Evolutionary conservation across 2,797 vertebrate genomes (phyloP).

Genomic region (Chromis chromis): DNA sequence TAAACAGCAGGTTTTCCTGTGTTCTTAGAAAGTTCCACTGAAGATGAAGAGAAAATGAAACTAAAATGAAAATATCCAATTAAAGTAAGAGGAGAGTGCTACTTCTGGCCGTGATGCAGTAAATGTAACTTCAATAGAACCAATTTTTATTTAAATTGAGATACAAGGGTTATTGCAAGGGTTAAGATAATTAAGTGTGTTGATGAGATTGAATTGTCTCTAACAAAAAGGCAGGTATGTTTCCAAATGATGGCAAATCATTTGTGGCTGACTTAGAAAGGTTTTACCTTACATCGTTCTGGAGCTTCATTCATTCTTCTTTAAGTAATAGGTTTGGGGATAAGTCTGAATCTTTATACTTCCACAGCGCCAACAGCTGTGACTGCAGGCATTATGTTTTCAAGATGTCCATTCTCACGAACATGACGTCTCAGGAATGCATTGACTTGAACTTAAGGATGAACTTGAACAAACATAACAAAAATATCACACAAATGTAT

Average conservation of each 20-base stretch:
- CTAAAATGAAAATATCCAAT: background rate
- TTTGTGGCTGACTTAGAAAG: background rate
- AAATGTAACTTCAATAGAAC: background rate
- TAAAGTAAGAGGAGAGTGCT: background rate
- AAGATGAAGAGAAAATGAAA: background rate
- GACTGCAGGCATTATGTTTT: too few relatives aligned
- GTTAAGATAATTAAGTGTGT: background rate
- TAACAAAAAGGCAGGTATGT: background rate
- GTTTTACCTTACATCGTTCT: background rate
- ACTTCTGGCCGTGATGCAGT: too few relatives aligned
- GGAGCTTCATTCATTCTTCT: background rate
- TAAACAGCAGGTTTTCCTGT: conserved; percentile 20
- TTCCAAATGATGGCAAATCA: background rate
- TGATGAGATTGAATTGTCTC: background rate
- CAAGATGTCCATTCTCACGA: too few relatives aligned
- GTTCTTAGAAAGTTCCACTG: background rate
- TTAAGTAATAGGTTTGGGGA: too few relatives aligned
- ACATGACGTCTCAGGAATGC: too few relatives aligned
- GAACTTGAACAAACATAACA: too few relatives aligned
- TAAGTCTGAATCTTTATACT: too few relatives aligned
- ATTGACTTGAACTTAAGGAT: too few relatives aligned
- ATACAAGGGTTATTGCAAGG: background rate
- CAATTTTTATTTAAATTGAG: background rate
- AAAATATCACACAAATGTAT: too few relatives aligned
- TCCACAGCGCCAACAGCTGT: too few relatives aligned